Evolutionary conservation across 2,113 vertebrate species (phyloP), one percentile per base, ranked within the genome.

Genomic region (Hydrochoerus hydrochaeris): DNA sequence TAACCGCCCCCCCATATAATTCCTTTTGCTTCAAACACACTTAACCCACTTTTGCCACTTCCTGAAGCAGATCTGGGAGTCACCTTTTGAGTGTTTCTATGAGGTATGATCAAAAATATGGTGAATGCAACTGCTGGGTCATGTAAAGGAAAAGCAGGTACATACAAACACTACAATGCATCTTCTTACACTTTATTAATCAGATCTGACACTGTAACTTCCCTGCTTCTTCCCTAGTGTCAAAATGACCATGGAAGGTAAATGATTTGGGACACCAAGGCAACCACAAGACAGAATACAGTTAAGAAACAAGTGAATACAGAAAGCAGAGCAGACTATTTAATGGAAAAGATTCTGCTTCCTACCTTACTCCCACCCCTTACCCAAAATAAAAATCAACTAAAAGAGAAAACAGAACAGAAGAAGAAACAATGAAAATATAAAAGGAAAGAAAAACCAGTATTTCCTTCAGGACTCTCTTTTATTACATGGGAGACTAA

Each of bases 401-500:
- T 67, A 78, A 90, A n/a, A 84, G 13, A 85, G 24, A 46, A 5
- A 95, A 86, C 38, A 22, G 46, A 62, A 88, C 77, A 44, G 28
- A 80, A 54, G 46, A 60, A 96, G 63, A 84, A 46, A 91, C 14
- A 52, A 73, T 67, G 71, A 73, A 30, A 65, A 35, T 30, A 41
- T 63, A 80, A 92, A 81, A 88, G 85, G 78, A 80, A 92, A 58
- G 19, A 80, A 85, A 73, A 93, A 49, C 19, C 41, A 22, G 7
- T 94, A 82, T 88, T 96, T 96, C 80, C 92, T 38, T 71, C 52
- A n/a, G 67, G 4, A 41, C 49, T 94, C 96, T 97, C 75, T 93
- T 92, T 93, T 93, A 95, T 92, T 91, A 96, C 89, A 65, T 84
- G 44, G 44, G 57, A 92, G 67, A 80, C 44, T 95, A 97, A 89